Evolutionary conservation across 2,888 invertebrate species (phyloP).

Genomic region (Ceraclea dissimilis): DNA sequence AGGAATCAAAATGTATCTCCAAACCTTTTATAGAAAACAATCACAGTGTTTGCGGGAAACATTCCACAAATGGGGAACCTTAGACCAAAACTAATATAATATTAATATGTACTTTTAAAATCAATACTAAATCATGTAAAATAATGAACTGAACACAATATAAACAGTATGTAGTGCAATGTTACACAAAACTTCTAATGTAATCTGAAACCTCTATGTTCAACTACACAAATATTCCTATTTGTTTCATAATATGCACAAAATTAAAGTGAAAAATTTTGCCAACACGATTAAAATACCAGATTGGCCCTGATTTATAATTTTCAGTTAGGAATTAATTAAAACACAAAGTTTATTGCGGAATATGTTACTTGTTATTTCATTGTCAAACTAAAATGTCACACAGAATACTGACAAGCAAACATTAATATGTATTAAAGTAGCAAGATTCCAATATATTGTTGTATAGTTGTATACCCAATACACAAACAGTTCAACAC

Average conservation of each 20-base stretch:
- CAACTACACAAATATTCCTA: neutral
- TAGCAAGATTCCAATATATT: neutral
- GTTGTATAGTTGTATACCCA: too few relatives aligned
- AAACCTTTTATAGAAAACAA: neutral
- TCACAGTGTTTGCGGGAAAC: neutral
- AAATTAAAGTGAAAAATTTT: neutral
- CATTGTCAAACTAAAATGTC: too few relatives aligned
- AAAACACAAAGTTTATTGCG: too few relatives aligned
- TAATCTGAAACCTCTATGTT: neutral
- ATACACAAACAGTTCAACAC: neutral
- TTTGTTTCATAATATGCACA: neutral
- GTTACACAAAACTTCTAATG: neutral
- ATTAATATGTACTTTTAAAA: too few relatives aligned
- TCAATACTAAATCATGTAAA: neutral
- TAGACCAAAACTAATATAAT: neutral
- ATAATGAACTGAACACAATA: neutral
- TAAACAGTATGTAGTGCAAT: neutral
- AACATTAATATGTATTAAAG: too few relatives aligned
- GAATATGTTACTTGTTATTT: too few relatives aligned
- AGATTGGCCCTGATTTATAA: neutral
- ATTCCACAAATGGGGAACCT: neutral
- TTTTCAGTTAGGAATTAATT: neutral
- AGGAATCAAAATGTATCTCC: neutral
- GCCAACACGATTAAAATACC: neutral
- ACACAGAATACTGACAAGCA: slow-evolving; percentile 9